Conservation (phyloP, 2,113 vertebrate species). For the Clarias batrachus region DNA sequence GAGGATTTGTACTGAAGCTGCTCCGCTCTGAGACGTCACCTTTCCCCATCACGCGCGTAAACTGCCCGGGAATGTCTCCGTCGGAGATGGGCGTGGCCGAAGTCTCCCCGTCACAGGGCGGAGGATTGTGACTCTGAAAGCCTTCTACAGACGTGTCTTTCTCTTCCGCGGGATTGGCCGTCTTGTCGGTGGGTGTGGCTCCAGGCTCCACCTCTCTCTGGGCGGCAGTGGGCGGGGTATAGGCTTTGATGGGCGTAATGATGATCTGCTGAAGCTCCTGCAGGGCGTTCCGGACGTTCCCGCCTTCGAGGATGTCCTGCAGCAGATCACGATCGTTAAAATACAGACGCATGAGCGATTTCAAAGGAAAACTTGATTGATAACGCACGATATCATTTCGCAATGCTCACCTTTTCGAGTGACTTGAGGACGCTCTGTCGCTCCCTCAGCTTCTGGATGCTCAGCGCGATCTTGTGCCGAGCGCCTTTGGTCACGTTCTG, state of each 20-base stretch:
- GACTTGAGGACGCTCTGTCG: slow-evolving; percentile 86
- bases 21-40: slow-evolving; percentile 63
- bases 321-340: neutral
- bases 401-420: slow-evolving; percentile 82
- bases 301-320: slow-evolving; percentile 91
- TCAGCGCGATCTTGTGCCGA: slow-evolving; percentile 91
- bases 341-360: neutral
- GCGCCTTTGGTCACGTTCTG: slow-evolving; percentile 96
- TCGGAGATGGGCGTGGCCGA: slow-evolving; percentile 82
- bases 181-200: slow-evolving; percentile 67
- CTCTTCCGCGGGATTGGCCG: slow-evolving; percentile 69
- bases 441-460: slow-evolving; percentile 91
- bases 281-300: slow-evolving; percentile 88
- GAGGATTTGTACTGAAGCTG: neutral
- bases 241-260: slow-evolving; percentile 88
- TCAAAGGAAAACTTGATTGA: neutral
- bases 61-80: slow-evolving; percentile 90
- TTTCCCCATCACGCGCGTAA: slow-evolving; percentile 95
- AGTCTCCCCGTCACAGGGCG: slow-evolving; percentile 82
- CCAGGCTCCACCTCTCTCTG: slow-evolving; percentile 62
- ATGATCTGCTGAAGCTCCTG: slow-evolving; percentile 92
- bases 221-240: slow-evolving; percentile 70
- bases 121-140: slow-evolving; percentile 79
- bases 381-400: neutral
- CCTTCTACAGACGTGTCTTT: slow-evolving; percentile 76